These are phyloP conservation scores for Epizoanthus illoricatus DNA, from an alignment of 92 coral and sea anemone genomes.

Conservation along the genomic window DNA sequence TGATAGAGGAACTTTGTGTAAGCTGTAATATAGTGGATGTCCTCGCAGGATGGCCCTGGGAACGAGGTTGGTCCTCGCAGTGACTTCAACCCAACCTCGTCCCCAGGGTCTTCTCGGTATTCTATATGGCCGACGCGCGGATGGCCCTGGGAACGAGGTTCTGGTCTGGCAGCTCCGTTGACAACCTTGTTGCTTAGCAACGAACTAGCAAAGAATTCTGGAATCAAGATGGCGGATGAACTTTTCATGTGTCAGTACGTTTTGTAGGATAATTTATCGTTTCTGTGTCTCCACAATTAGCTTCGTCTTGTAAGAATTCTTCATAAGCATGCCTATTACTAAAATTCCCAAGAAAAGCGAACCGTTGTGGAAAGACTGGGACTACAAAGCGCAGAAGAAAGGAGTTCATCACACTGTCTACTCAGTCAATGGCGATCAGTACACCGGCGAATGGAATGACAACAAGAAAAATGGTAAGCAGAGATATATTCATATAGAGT, in stretches of 20 bases:
- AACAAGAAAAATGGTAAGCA: conserved; percentile 89
- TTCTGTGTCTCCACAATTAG: background rate
- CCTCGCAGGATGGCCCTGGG: too few species aligned
- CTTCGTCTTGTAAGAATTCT: background rate
- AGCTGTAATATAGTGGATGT: conserved; percentile 5
- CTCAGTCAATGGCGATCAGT: conserved; percentile 95
- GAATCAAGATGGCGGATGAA: conserved; percentile 23
- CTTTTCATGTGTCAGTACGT: background rate
- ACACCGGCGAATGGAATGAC: conserved; percentile 94
- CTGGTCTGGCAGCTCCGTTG: conserved; percentile 26
- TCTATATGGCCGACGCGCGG: too few species aligned
- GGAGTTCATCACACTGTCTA: conserved; percentile 97
- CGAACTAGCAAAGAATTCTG: conserved; percentile 40
- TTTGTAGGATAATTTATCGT: background rate
- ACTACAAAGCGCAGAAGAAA: conserved; percentile 92
- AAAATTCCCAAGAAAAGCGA: conserved; percentile 89
- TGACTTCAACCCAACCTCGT: conserved; percentile 6
- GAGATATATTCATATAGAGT: background rate
- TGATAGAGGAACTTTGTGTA: conserved; percentile 11
- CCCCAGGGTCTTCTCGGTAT: too few species aligned
- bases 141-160: too few species aligned
- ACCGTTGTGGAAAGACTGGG: conserved; percentile 99
- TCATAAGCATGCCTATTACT: conserved; percentile 86
- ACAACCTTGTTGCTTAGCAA: conserved; percentile 46
- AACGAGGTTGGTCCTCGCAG: too few species aligned